Evolutionary conservation across 35 echinoderm and acorn worm genomes (phyloP).

Genomic region (Hemicentrotus pulcherrimus): DNA sequence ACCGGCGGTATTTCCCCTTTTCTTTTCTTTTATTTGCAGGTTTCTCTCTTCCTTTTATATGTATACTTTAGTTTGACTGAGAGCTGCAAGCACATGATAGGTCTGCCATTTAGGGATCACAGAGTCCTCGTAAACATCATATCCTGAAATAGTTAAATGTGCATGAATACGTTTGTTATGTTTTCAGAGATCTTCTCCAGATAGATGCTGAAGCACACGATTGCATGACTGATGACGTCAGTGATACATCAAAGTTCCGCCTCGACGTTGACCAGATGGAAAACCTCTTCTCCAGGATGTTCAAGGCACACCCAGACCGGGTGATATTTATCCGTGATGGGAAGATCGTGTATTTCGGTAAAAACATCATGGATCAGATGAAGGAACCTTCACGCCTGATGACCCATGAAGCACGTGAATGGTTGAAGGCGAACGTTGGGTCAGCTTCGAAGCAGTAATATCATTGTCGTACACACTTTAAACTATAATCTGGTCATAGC

Average conservation of each 20-base stretch:
- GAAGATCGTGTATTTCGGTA: conserved; percentile 40
- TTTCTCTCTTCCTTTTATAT: too few relatives aligned
- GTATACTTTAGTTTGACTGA: too few relatives aligned
- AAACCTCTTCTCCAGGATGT: conserved; percentile 37
- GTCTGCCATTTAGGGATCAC: too few relatives aligned
- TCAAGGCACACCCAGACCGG: conserved; percentile 47
- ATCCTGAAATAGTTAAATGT: too few relatives aligned
- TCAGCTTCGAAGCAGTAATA: background rate
- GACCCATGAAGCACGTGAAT: conserved; percentile 59
- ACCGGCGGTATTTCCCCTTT: too few relatives aligned
- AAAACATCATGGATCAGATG: conserved; percentile 15
- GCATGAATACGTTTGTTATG: background rate
- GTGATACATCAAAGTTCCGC: conserved; percentile 8
- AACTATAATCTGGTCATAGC: too few relatives aligned
- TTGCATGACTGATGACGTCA: conserved; percentile 47
- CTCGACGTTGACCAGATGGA: conserved; percentile 59
- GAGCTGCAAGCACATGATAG: too few relatives aligned
- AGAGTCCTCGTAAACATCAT: too few relatives aligned
- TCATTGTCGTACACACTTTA: background rate
- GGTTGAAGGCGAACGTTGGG: conserved; percentile 19
- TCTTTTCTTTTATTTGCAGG: too few relatives aligned
- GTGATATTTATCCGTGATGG: conserved; percentile 38
- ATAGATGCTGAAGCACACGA: conserved; percentile 3
- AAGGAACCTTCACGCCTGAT: conserved; percentile 41
- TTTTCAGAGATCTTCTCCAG: conserved; percentile 28